Conservation (phyloP, 2,113 vertebrate species). For the Craseonycteris thonglongyai region DNA sequence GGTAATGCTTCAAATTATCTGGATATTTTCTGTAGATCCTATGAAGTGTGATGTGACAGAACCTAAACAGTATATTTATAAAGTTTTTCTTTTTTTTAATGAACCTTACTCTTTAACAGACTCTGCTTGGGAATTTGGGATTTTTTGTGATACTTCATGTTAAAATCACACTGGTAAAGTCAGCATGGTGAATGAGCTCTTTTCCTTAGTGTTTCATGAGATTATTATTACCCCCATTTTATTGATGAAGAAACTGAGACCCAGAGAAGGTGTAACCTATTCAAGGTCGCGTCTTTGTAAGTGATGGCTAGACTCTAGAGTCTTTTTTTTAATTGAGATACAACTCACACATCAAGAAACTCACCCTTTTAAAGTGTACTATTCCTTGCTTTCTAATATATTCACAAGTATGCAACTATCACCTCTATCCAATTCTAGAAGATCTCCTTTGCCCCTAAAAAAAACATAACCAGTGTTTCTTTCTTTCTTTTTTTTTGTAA, state of each 20-base stretch:
- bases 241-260: background rate
- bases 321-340: background rate
- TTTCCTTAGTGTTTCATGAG: background rate
- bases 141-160: background rate
- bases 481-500: no score
- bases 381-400: background rate
- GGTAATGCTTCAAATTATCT: background rate
- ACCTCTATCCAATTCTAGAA: background rate
- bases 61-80: background rate
- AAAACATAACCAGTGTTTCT: no score
- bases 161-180: background rate
- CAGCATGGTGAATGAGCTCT: no score
- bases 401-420: background rate
- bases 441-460: background rate
- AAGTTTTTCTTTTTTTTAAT: background rate
- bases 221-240: background rate
- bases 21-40: background rate
- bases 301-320: background rate
- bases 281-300: no score
- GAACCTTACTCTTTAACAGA: background rate
- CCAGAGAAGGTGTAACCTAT: background rate
- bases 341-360: background rate
- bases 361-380: background rate
- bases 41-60: background rate
- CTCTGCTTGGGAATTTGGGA: background rate